Percentiles rank a stretch among this genome's conserved stretches.
phyloP scores from a whole-genome alignment of 2,888 invertebrate species.

The Orthosia gothica region DNA sequence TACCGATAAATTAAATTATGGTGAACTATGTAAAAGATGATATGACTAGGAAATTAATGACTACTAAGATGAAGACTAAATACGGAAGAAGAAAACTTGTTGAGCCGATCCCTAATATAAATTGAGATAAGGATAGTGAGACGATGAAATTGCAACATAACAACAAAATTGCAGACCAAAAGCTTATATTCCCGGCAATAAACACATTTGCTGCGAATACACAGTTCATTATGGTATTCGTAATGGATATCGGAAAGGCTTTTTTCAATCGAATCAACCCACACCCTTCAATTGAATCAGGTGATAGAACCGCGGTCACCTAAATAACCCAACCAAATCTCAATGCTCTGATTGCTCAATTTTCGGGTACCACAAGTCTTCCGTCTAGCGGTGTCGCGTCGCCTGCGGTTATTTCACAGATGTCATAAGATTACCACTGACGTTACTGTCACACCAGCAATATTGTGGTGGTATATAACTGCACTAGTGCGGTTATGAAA shows the following conservation, averaged over 20 bases:
- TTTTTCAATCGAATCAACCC: not conserved
- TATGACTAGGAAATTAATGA: no score
- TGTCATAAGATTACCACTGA: constrained; percentile 55
- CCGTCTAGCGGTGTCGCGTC: constrained; percentile 3
- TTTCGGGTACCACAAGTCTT: constrained; percentile 30
- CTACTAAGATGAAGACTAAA: no score
- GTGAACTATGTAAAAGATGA: no score
- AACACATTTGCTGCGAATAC: no score
- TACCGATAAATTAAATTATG: no score
- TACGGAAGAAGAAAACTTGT: not conserved
- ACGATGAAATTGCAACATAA: not conserved
- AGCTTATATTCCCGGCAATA: no score
- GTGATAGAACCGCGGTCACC: not conserved
- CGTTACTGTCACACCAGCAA: constrained; percentile 47
- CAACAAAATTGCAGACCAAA: not conserved
- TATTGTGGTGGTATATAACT: constrained; percentile 42
- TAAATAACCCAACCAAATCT: not conserved
- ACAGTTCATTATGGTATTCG: no score
- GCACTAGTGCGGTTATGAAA: constrained; percentile 46
- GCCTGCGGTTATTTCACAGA: constrained; percentile 56
- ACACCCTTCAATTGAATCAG: not conserved
- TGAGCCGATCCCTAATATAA: not conserved
- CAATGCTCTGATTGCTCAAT: constrained; percentile 33
- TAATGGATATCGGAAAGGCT: no score
- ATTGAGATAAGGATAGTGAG: not conserved